Evolutionary conservation across 2,113 vertebrate species (phyloP).

Genomic region (Scophthalmus maximus): DNA sequence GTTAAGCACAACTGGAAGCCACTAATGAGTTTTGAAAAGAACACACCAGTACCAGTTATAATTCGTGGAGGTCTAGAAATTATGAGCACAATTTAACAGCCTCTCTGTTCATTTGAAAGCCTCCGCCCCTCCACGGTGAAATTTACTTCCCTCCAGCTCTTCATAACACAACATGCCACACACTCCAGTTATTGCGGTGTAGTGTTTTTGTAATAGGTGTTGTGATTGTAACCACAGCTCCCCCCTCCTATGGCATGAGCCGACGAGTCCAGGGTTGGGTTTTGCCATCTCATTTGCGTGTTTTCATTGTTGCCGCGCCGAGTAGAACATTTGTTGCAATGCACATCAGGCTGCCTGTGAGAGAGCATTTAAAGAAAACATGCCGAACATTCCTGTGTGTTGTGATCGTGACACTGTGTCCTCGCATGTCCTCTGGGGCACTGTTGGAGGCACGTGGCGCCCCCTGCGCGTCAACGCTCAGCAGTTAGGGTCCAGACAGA

Average conservation of each 20-base stretch:
- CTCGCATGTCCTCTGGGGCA: constrained; percentile 15
- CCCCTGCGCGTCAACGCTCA: constrained; percentile 15
- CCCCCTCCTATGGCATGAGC: constrained; percentile 52
- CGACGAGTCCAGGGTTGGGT: constrained; percentile 7
- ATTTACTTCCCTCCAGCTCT: constrained; percentile 51
- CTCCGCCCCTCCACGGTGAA: neutral
- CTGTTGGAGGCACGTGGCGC: constrained; percentile 1
- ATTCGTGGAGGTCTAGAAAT: constrained; percentile 3
- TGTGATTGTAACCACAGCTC: constrained; percentile 58
- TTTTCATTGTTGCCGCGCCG: constrained; percentile 55
- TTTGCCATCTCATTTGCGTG: constrained; percentile 61
- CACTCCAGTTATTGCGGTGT: constrained; percentile 35
- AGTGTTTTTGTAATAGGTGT: constrained; percentile 59
- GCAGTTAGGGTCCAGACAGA: constrained; percentile 27
- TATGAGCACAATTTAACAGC: neutral
- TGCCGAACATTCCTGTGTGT: constrained; percentile 46
- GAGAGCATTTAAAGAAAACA: constrained; percentile 43
- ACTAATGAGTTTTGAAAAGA: constrained; percentile 8
- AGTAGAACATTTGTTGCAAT: constrained; percentile 37
- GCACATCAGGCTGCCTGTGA: constrained; percentile 33
- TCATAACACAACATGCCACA: constrained; percentile 45
- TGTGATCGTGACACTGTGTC: constrained; percentile 53
- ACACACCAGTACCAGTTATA: neutral
- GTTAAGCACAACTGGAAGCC: neutral
- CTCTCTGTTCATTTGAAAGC: constrained; percentile 23